Evolutionary conservation across 2,113 vertebrate genomes (phyloP).

Genomic region (Seriola dumerili): DNA sequence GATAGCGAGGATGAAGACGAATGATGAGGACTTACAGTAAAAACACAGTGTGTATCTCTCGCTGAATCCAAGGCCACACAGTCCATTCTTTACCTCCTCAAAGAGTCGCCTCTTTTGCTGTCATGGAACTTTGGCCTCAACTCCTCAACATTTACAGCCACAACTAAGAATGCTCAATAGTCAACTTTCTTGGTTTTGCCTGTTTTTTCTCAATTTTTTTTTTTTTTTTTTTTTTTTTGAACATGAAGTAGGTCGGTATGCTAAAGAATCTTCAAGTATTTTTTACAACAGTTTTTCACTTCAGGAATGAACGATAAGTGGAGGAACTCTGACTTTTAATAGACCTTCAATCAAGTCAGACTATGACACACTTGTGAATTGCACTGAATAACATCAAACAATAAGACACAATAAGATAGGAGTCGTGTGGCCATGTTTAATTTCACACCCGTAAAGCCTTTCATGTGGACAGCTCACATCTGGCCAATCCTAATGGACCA

Average conservation of each 20-base stretch:
- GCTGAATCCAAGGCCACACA: constrained; percentile 38
- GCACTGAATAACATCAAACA: constrained; percentile 16
- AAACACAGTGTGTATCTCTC: constrained; percentile 19
- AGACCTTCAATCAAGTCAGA: constrained; percentile 3
- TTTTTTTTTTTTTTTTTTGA: not conserved
- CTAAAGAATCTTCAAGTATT: not conserved
- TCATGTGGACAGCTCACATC: not conserved
- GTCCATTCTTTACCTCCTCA: constrained; percentile 46
- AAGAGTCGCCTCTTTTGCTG: constrained; percentile 34
- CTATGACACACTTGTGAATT: constrained; percentile 11
- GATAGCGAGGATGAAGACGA: constrained; percentile 78
- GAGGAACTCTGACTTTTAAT: not conserved
- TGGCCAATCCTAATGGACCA: not conserved
- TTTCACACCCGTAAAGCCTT: constrained; percentile 11
- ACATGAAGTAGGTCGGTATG: not conserved
- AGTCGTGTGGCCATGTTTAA: not conserved
- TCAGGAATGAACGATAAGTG: not conserved
- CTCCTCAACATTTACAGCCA: not conserved
- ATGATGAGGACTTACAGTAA: constrained; percentile 47
- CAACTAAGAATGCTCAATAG: not conserved
- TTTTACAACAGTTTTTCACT: constrained; percentile 14
- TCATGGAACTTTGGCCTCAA: constrained; percentile 23
- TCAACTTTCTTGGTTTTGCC: constrained; percentile 5
- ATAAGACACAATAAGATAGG: not conserved
- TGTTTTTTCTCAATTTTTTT: not conserved